A percentile compares a stretch with the other conserved stretches of the same genome.
Conservation (phyloP, 2,888 invertebrate genomes). For the Xestoiulus laeticollis region DNA sequence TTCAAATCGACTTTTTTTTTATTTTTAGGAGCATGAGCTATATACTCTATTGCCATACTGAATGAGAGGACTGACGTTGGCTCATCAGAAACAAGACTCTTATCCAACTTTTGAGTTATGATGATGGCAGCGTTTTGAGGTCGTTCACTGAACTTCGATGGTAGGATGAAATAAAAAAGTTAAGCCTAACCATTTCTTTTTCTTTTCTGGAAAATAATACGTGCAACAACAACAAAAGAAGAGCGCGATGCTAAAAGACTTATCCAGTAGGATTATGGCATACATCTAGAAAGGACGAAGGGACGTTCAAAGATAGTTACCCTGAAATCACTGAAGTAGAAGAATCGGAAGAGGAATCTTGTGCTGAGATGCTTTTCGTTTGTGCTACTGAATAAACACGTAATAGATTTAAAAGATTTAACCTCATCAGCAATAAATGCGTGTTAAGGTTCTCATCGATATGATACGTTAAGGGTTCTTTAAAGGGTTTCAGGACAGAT, state of each 20-base stretch:
- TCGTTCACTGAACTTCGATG: neutral
- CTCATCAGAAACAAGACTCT: neutral
- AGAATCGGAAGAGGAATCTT: too few relatives aligned
- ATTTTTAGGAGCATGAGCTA: neutral
- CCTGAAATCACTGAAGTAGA: too few relatives aligned
- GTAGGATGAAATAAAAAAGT: neutral
- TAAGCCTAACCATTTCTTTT: neutral
- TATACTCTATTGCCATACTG: neutral
- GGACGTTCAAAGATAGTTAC: too few relatives aligned
- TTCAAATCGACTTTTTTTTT: neutral
- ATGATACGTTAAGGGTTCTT: too few relatives aligned
- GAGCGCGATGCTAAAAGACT: neutral
- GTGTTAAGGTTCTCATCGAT: too few relatives aligned
- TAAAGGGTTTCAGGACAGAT: too few relatives aligned
- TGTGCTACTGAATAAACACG: too few relatives aligned
- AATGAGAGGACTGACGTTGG: neutral
- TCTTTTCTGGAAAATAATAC: neutral
- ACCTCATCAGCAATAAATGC: too few relatives aligned
- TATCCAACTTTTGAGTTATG: neutral
- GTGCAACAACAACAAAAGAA: neutral
- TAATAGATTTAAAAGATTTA: too few relatives aligned
- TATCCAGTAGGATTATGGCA: too few relatives aligned
- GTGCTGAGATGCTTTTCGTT: too few relatives aligned
- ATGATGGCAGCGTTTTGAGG: neutral
- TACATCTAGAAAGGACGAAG: neutral